Conservation (phyloP, 2,888 invertebrate genomes). For the Alviniconcha strummeri region DNA sequence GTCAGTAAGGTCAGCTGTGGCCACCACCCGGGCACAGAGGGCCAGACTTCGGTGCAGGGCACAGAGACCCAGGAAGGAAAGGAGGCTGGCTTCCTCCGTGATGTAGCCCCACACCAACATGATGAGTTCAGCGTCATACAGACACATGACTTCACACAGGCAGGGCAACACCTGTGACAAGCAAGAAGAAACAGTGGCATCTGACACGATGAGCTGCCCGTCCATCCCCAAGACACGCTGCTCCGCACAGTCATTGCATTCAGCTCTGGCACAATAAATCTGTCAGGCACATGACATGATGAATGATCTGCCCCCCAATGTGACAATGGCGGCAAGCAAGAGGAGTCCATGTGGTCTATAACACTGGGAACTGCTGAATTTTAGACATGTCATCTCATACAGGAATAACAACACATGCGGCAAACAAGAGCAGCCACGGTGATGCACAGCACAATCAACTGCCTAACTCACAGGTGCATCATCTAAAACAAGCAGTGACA, state of each 20-base stretch:
- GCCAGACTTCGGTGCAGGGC: slow-evolving; percentile 60
- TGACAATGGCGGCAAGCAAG: too few species aligned
- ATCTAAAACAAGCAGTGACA: too few species aligned
- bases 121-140: slow-evolving; percentile 66
- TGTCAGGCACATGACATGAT: slow-evolving; percentile 64
- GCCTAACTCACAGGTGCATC: too few species aligned
- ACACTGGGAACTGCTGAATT: too few species aligned
- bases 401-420: too few species aligned
- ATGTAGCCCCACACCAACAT: slow-evolving; percentile 57
- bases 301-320: too few species aligned
- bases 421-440: too few species aligned
- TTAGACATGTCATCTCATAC: too few species aligned
- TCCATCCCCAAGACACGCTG: not conserved
- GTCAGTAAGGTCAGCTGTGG: slow-evolving; percentile 55
- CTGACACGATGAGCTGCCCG: not conserved
- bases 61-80: slow-evolving; percentile 54
- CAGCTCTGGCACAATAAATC: slow-evolving; percentile 37
- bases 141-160: slow-evolving; percentile 68
- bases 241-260: not conserved
- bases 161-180: slow-evolving; percentile 63
- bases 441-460: too few species aligned
- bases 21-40: slow-evolving; percentile 56
- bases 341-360: too few species aligned
- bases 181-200: too few species aligned
- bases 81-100: slow-evolving; percentile 47